These are phyloP conservation scores for Pygocentrus nattereri DNA, from an alignment of 2,797 vertebrate genomes.

Conservation along the genomic window DNA sequence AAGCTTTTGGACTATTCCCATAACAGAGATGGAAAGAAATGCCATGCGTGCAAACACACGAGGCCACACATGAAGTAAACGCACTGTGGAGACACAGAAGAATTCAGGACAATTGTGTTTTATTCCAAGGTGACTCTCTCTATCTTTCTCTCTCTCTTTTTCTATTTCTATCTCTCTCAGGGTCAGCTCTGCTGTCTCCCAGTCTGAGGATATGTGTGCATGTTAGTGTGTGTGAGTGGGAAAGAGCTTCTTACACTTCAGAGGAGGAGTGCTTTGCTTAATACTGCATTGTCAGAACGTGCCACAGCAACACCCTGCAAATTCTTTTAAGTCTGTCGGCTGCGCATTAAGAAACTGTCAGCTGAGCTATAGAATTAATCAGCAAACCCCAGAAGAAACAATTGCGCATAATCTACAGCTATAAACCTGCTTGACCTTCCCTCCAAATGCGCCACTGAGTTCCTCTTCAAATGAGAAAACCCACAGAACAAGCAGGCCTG, in stretches of 20 bases:
- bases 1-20: constrained; percentile 12
- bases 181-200: constrained; percentile 24
- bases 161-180: constrained; percentile 33
- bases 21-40: constrained; percentile 22
- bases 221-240: not conserved
- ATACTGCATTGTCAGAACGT: constrained; percentile 69
- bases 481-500: constrained; percentile 19
- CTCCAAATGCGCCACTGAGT: constrained; percentile 72
- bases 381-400: constrained; percentile 74
- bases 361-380: constrained; percentile 77
- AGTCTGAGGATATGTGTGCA: constrained; percentile 8
- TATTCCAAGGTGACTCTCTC: constrained; percentile 50
- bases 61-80: constrained; percentile 1
- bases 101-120: constrained; percentile 43
- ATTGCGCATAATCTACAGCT: constrained; percentile 72
- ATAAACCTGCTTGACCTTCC: constrained; percentile 77
- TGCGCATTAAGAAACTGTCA: constrained; percentile 75
- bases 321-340: constrained; percentile 72
- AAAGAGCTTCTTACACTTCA: constrained; percentile 54
- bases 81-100: constrained; percentile 1
- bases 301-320: constrained; percentile 51
- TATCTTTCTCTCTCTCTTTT: constrained; percentile 18
- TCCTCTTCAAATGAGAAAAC: constrained; percentile 66
- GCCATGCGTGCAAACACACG: constrained; percentile 19
- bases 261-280: constrained; percentile 65